phyloP scores from a whole-genome alignment of 2,113 vertebrate genomes.

The Peromyscus californicus region DNA sequence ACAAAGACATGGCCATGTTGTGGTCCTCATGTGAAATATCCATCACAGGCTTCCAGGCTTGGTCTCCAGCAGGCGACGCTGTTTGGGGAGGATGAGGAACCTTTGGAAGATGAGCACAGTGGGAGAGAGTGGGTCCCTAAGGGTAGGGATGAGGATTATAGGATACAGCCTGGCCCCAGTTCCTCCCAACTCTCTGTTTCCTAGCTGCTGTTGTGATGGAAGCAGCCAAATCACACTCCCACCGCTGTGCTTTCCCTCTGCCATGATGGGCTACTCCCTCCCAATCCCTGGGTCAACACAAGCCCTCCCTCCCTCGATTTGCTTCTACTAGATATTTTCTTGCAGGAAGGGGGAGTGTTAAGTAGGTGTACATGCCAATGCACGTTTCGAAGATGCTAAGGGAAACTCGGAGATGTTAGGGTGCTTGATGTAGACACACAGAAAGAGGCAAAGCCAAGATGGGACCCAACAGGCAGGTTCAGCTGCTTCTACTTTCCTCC shows the following conservation, averaged over 20 bases:
- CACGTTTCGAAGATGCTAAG: background rate
- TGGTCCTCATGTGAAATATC: background rate
- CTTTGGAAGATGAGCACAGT: no score
- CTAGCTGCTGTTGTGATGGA: background rate
- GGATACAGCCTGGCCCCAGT: background rate
- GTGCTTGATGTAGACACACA: background rate
- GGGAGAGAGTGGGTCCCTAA: background rate
- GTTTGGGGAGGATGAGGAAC: background rate
- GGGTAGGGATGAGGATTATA: background rate
- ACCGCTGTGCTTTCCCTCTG: background rate
- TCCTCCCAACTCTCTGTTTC: background rate
- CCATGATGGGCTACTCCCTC: background rate
- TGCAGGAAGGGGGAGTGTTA: background rate
- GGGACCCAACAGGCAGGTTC: background rate
- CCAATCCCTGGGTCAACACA: background rate
- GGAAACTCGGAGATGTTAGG: background rate
- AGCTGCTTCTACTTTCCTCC: background rate
- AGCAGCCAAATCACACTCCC: background rate
- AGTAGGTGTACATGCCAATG: no score
- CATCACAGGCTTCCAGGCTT: background rate
- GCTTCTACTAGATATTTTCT: background rate
- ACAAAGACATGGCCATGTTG: background rate
- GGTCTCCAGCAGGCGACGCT: background rate
- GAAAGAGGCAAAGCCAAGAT: background rate
- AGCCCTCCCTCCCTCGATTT: background rate